These are phyloP conservation scores for Periophthalmus magnuspinnatus DNA, from an alignment of 2,797 vertebrate genomes.

Conservation along the genomic window DNA sequence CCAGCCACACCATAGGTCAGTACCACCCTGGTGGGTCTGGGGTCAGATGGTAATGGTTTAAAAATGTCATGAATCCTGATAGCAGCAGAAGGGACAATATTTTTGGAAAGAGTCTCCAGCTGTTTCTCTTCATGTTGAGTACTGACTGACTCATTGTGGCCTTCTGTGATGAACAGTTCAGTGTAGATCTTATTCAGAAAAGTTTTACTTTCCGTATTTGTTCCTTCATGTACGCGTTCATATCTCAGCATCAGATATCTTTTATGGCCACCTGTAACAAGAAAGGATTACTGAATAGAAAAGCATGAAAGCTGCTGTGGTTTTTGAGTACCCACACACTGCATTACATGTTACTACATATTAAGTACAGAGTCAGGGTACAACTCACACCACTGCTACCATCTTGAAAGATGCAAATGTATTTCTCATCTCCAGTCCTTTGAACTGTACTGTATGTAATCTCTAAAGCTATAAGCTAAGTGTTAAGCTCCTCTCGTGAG, in stretches of 20 bases:
- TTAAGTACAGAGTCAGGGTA: not conserved
- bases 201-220: slow-evolving; percentile 1
- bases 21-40: not conserved
- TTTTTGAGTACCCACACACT: no score
- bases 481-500: no score
- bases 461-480: no score
- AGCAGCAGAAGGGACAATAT: not conserved
- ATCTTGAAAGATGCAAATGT: no score
- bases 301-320: not conserved
- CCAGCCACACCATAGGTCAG: slow-evolving; percentile 7
- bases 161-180: slow-evolving; percentile 13
- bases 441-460: no score
- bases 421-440: no score
- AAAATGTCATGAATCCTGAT: slow-evolving; percentile 8
- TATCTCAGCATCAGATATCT: not conserved
- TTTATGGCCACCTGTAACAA: not conserved
- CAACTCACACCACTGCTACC: no score
- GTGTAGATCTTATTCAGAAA: slow-evolving; percentile 2
- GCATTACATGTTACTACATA: not conserved
- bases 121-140: slow-evolving; percentile 4
- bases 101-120: not conserved
- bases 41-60: not conserved
- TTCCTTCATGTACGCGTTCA: slow-evolving; percentile 3
- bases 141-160: not conserved
- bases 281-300: not conserved